A percentile compares a stretch with the other conserved stretches of the same genome.
These are phyloP conservation scores for Amaurobius ferox DNA, from an alignment of 2,888 invertebrate species.

Conservation along the genomic window DNA sequence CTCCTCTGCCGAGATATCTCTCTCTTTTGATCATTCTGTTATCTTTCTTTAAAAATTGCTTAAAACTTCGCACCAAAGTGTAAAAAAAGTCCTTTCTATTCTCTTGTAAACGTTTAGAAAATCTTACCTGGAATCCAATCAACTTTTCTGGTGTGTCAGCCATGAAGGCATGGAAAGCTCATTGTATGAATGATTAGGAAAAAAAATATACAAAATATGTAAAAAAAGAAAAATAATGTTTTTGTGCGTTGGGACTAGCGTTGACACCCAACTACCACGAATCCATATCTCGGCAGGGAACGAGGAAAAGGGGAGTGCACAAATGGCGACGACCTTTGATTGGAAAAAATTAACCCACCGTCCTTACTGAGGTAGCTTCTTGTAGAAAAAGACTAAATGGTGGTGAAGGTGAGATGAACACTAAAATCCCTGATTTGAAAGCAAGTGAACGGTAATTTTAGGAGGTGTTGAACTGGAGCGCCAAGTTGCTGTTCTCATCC, in stretches of 20 bases:
- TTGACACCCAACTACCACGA: constrained; percentile 61
- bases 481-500: constrained; percentile 25
- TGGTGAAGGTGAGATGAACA: constrained; percentile 12
- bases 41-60: constrained; percentile 48
- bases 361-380: constrained; percentile 48
- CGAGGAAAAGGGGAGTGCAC: constrained; percentile 11
- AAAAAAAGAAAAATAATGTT: constrained; percentile 12
- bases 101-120: constrained; percentile 46
- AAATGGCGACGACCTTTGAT: not conserved
- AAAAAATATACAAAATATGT: constrained; percentile 38
- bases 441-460: not conserved
- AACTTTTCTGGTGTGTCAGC: constrained; percentile 62
- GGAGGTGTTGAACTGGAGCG: constrained; percentile 54
- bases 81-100: constrained; percentile 40
- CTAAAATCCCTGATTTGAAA: constrained; percentile 55
- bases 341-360: constrained; percentile 24
- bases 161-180: constrained; percentile 42
- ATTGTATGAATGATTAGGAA: constrained; percentile 39
- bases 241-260: constrained; percentile 71
- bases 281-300: constrained; percentile 48
- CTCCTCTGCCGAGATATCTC: constrained; percentile 45
- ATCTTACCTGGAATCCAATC: constrained; percentile 57
- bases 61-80: constrained; percentile 35
- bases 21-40: constrained; percentile 44
- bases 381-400: constrained; percentile 32